phyloP scores from a whole-genome alignment of 2,888 invertebrate genomes.

The Macrosiphum euphorbiae region DNA sequence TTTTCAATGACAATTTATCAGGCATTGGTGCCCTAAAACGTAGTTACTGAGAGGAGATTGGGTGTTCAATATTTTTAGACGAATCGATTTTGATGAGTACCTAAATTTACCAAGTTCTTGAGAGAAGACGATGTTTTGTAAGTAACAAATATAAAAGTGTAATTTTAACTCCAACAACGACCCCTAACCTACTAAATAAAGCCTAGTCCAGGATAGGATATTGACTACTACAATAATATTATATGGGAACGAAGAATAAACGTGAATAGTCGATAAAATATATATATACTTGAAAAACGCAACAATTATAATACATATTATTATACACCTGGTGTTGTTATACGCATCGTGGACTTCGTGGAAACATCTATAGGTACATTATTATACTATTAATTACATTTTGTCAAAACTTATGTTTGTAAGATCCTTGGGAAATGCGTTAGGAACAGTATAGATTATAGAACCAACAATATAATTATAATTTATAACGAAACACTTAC shows the following conservation, averaged over 20 bases:
- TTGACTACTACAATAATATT: not conserved
- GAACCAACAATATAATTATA: not conserved
- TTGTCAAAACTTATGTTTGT: not conserved
- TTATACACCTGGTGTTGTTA: not conserved
- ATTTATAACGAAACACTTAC: constrained; percentile 16
- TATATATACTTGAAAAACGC: not conserved
- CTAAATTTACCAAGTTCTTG: no score
- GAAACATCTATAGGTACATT: not conserved
- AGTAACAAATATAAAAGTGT: not conserved
- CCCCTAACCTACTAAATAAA: not conserved
- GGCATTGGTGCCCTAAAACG: not conserved
- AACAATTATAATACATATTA: not conserved
- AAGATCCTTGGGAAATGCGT: not conserved
- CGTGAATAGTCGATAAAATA: not conserved
- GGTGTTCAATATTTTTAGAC: not conserved
- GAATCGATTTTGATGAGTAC: not conserved
- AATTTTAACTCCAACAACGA: not conserved
- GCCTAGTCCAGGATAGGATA: not conserved
- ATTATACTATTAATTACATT: not conserved
- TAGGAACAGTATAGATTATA: not conserved
- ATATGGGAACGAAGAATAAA: not conserved
- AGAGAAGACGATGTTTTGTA: not conserved
- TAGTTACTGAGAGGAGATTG: not conserved
- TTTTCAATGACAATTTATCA: not conserved
- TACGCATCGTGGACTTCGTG: not conserved